Conservation (phyloP, 2,113 vertebrate genomes). For the Climacteris rufus region DNA sequence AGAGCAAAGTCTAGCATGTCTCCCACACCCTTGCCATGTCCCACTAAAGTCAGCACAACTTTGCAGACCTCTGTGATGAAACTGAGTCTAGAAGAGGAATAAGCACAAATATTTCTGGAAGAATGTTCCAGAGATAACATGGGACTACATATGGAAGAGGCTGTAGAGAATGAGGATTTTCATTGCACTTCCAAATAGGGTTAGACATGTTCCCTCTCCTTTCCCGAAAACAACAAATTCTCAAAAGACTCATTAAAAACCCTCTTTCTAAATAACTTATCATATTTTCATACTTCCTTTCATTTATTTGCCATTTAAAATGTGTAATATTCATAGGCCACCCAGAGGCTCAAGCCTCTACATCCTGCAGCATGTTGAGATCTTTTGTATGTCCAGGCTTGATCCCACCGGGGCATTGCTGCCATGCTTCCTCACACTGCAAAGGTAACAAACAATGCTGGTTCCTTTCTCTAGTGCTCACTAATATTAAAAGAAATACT, state of each 20-base stretch:
- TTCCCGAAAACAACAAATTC: not conserved
- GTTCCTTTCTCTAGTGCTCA: not conserved
- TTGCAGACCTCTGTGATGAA: not conserved
- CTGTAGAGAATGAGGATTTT: not conserved
- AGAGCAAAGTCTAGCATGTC: accelerated
- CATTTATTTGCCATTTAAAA: not conserved
- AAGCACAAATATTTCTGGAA: not conserved
- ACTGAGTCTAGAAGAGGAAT: not conserved
- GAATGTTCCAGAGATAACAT: not conserved
- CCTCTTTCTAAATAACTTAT: not conserved
- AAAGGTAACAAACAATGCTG: accelerated
- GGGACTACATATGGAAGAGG: not conserved
- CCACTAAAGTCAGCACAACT: not conserved
- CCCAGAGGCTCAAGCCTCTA: not conserved
- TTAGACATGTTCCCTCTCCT: not conserved
- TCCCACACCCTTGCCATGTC: not conserved
- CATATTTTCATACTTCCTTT: not conserved
- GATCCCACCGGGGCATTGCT: not conserved
- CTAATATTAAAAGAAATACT: not conserved
- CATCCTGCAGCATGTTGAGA: not conserved
- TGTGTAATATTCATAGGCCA: not conserved
- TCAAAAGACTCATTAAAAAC: not conserved
- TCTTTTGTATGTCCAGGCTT: not conserved
- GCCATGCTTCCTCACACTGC: not conserved
- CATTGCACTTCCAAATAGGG: not conserved